phyloP scores from a whole-genome alignment of 2,797 vertebrate genomes.

The Acrossocheilus wenchowensis region DNA sequence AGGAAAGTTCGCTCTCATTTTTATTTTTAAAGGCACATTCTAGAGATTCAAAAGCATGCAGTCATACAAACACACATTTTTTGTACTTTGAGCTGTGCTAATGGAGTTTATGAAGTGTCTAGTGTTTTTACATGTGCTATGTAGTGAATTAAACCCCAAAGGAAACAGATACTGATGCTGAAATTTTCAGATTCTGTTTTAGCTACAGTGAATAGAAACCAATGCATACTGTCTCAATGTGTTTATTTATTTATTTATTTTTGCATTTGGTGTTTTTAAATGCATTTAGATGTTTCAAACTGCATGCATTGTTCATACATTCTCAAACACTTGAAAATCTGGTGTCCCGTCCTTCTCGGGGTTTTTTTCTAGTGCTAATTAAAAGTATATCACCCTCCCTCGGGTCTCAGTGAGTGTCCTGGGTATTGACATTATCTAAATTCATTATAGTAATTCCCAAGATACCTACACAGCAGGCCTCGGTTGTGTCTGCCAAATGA shows the following conservation, averaged over 20 bases:
- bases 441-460: slow-evolving; percentile 52
- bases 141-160: not conserved
- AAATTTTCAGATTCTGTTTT: not conserved
- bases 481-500: slow-evolving; percentile 19
- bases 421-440: slow-evolving; percentile 53
- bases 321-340: not conserved
- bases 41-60: slow-evolving; percentile 22
- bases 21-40: not conserved
- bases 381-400: slow-evolving; percentile 35
- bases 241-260: too few relatives aligned
- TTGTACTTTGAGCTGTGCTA: slow-evolving; percentile 28
- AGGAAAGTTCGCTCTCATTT: slow-evolving; percentile 23
- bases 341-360: not conserved
- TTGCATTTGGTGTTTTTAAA: not conserved
- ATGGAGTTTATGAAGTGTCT: not conserved
- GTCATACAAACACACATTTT: slow-evolving; percentile 28
- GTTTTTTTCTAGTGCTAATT: slow-evolving; percentile 41
- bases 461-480: slow-evolving; percentile 25
- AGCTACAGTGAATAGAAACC: not conserved
- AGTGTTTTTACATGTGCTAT: not conserved
- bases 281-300: not conserved
- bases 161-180: not conserved
- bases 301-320: not conserved
- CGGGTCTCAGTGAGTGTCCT: slow-evolving; percentile 30
- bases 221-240: not conserved